These are phyloP conservation scores for Colius striatus DNA, from an alignment of 2,113 vertebrate genomes.

Conservation along the genomic window DNA sequence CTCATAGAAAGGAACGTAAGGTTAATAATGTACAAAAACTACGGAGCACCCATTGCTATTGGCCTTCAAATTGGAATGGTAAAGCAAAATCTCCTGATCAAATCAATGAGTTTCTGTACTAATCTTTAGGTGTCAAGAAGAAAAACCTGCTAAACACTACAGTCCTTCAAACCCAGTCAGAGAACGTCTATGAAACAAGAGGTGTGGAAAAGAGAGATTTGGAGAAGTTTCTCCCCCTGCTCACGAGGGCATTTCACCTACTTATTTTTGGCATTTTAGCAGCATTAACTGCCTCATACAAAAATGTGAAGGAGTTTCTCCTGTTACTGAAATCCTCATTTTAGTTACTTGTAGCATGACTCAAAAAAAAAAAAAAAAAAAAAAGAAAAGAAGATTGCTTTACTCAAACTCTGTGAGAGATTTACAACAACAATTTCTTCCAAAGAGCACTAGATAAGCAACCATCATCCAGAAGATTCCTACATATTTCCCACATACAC, in stretches of 20 bases:
- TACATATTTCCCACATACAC: background rate
- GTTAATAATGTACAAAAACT: background rate
- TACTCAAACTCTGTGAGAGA: background rate
- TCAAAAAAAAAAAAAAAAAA: background rate
- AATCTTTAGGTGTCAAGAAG: background rate
- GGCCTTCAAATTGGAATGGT: background rate
- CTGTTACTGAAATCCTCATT: background rate
- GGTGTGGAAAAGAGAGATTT: background rate
- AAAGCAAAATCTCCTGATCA: background rate
- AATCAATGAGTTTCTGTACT: background rate
- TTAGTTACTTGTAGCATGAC: background rate
- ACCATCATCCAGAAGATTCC: background rate
- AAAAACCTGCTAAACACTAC: background rate
- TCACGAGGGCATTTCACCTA: background rate
- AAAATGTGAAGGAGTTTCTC: background rate
- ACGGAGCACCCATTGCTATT: background rate
- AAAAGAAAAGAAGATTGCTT: background rate
- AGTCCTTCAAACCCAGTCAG: background rate
- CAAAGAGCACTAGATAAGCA: background rate
- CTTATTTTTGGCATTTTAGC: background rate
- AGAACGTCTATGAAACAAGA: background rate
- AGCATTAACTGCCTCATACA: background rate
- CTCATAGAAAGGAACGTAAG: background rate
- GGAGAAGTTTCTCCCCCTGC: background rate
- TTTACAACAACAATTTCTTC: background rate